These are phyloP conservation scores for Osmerus eperlanus DNA, from an alignment of 2,113 vertebrate species.

Conservation along the genomic window DNA sequence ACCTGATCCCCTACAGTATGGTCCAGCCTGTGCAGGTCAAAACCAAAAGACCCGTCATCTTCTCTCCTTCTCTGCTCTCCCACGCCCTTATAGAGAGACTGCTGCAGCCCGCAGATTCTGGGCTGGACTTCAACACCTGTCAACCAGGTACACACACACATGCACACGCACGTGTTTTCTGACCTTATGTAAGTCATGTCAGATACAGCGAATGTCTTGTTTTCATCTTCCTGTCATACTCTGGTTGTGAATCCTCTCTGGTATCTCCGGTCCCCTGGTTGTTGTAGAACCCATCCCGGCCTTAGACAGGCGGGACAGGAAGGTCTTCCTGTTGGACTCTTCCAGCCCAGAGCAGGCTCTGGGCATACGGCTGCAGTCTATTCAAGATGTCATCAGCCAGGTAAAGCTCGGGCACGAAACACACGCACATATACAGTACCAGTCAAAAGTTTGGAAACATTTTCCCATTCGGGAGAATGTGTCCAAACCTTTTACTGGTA, in stretches of 20 bases:
- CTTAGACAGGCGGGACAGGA: constrained; percentile 55
- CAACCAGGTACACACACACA: constrained; percentile 72
- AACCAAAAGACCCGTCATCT: constrained; percentile 79
- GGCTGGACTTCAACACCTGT: constrained; percentile 84
- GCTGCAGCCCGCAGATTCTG: constrained; percentile 82
- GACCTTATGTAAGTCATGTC: too few species aligned
- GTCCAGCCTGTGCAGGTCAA: constrained; percentile 77
- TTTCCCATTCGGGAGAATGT: too few species aligned
- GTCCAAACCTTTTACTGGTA: too few species aligned
- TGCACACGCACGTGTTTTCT: not conserved
- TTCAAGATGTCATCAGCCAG: constrained; percentile 72
- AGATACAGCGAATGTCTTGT: not conserved
- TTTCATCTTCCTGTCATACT: not conserved
- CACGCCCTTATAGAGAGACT: constrained; percentile 83
- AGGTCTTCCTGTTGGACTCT: constrained; percentile 64
- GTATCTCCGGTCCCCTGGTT: not conserved
- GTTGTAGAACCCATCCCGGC: constrained; percentile 61
- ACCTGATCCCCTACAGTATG: constrained; percentile 83
- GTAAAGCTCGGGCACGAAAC: constrained; percentile 34
- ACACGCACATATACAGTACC: not conserved
- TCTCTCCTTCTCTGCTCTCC: constrained; percentile 82
- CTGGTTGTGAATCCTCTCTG: not conserved
- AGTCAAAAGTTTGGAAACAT: too few species aligned
- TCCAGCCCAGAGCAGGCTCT: constrained; percentile 45
- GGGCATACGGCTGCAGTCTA: constrained; percentile 69